These are phyloP conservation scores for Cydia fagiglandana DNA, from an alignment of 1,140 invertebrate genomes.

Conservation along the genomic window DNA sequence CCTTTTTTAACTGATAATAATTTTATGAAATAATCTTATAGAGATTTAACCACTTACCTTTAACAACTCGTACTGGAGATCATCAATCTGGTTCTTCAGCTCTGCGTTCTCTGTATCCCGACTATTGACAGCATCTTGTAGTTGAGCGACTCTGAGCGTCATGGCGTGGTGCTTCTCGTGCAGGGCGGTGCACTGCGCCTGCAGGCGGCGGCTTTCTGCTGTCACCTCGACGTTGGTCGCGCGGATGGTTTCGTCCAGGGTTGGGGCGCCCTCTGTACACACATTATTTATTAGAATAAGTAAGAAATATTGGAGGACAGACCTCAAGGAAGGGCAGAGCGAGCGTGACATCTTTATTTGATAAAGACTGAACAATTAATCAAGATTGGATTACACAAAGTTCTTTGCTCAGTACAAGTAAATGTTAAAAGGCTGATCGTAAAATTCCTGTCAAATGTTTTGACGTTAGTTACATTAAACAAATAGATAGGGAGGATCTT, in stretches of 20 bases:
- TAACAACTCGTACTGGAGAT: conserved; percentile 95
- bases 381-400: too few species aligned
- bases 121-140: conserved; percentile 94
- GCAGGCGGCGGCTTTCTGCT: conserved; percentile 93
- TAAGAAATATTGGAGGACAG: background rate
- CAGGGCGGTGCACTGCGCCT: conserved; percentile 94
- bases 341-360: too few species aligned
- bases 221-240: conserved; percentile 93
- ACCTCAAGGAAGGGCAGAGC: background rate
- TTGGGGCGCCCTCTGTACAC: conserved; percentile 53
- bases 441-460: too few species aligned
- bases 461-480: too few species aligned
- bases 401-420: too few species aligned
- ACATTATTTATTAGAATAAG: background rate
- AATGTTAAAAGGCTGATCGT: too few species aligned
- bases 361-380: too few species aligned
- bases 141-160: conserved; percentile 93
- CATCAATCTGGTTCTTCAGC: conserved; percentile 96
- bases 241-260: conserved; percentile 88
- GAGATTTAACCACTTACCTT: conserved; percentile 77
- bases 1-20: too few species aligned
- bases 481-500: too few species aligned
- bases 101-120: conserved; percentile 97
- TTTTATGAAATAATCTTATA: too few species aligned
- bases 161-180: conserved; percentile 97